Evolutionary conservation across 2,888 invertebrate genomes (phyloP), one percentile per base, ranked within the genome.

Genomic region (Sialis lutaria): DNA sequence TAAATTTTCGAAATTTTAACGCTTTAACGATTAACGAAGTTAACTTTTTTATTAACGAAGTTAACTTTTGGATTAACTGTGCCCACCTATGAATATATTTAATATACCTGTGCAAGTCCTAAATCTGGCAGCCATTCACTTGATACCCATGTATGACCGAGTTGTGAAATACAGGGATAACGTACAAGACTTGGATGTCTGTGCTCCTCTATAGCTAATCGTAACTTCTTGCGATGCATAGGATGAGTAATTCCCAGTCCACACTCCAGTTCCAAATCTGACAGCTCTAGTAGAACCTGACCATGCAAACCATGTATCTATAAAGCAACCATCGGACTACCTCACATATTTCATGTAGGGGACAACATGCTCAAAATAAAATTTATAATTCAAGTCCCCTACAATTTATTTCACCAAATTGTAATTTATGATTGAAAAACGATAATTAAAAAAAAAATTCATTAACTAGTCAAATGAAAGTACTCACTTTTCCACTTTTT

Each of bases 101-200:
- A 10, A 12, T 37, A 53, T 57, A 79, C 79, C 71, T 82, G 82
- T 7, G 89, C 79, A 48, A 95, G 68, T 48, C 93, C 93, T 45
- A 95, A 74, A 61, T 92, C 91, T 1, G 89, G 87, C 54, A 95
- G 67, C 90, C 92, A 93, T 61, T 90, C 89, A 45, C 87, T 83
- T 32, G 89, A 85, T 33, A 93, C 90, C 92, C 93, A 95, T 12
- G 87, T 87, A 64, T 92, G 91, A 44, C 85, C 84, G 51, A 93
- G 72, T 58, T 86, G 84, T 8, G 85, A 83, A 55, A 91, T 88
- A 59, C 80, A 82, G 1, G 89, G 88, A 67, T 89, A 91, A 54
- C 89, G 77, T 58, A 89, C 85, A 54, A 87, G 72, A 54, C 85
- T 81, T 0, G 92, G 91, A 54, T 91, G 79, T 45, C 92, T 70